Base-by-base conservation (phyloP, 1,140 invertebrate genomes). In the Neuroterus valhalla region DNA sequence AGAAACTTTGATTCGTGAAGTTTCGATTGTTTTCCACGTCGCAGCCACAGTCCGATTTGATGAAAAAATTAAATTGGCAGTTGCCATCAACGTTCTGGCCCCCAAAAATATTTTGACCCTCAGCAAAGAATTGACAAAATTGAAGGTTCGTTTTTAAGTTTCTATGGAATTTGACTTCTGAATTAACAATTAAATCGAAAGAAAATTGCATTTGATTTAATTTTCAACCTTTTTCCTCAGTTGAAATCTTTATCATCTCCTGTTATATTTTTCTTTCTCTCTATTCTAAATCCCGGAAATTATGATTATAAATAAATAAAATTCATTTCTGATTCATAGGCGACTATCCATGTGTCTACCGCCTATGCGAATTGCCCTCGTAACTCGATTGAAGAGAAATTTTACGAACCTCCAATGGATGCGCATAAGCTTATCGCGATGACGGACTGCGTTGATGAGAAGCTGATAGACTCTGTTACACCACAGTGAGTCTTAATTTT, bases 31-130 rank as follows among this genome's bases (percentile, higher is more conserved):
- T n/a, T 93, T 94, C 85, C 93, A 95, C 75, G 91, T 91, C 0
- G 94, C 94, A 0, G 94, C 94, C 0, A 94, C 94, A 0, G 93
- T 95, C 0, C 91, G 92, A 78, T 94, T 95, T 74, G 93, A 95
- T 82, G 94, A 95, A 80, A 92, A 93, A 44, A 84, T 95, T 6
- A 91, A 91, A 75, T 86, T 91, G 0, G 94, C 94, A 0, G 88
- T 94, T 1, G 88, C 91, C 8, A 94, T 94, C 66, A 96, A 96
- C 79, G 93, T 95, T 15, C 88, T 92, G 72, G 93, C 93, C 3
- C 93, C 94, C 0, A 91, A 92, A 70, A 92, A 93, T 23, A 84
- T 94, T 21, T 80, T 96, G 11, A 80, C 88, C 31, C 84, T 96
- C 17, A 93, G 93, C 17, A 93, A 93, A 78, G 91, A 93, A 80